Conservation (phyloP, 1,140 invertebrate genomes). For the Geopemphigus sp. region DNA sequence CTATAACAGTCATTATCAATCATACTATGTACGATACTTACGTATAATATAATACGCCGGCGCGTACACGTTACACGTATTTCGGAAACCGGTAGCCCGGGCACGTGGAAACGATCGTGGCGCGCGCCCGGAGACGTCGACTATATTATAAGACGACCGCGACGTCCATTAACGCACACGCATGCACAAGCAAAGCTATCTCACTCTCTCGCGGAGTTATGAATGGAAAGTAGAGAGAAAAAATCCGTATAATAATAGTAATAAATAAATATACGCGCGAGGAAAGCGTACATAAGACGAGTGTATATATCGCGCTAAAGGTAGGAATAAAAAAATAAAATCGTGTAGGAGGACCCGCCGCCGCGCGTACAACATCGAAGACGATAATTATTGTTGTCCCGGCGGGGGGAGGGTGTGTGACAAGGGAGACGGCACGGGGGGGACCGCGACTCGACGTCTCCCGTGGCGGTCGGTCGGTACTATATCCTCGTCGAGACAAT, state of each 20-base stretch:
- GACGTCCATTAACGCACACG: conserved; percentile 27
- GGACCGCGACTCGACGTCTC: too few relatives aligned
- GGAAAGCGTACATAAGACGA: too few relatives aligned
- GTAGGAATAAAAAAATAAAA: background rate
- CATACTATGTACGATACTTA: too few relatives aligned
- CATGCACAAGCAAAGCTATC: too few relatives aligned
- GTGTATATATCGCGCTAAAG: conserved; percentile 1
- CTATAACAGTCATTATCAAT: background rate
- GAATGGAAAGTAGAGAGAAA: conserved; percentile 24
- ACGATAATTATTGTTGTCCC: conserved; percentile 24
- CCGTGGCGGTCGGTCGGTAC: background rate
- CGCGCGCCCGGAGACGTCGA: background rate
- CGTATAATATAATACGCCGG: too few relatives aligned
- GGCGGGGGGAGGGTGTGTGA: too few relatives aligned
- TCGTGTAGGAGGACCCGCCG: conserved; percentile 32
- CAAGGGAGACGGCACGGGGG: too few relatives aligned
- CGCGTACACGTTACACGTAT: background rate
- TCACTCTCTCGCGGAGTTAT: background rate
- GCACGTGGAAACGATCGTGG: conserved; percentile 31
- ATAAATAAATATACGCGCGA: background rate
- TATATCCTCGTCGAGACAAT: conserved; percentile 13
- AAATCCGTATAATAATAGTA: background rate
- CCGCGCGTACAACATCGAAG: background rate
- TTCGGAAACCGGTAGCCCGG: conserved; percentile 30
- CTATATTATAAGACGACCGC: background rate